Evolutionary conservation across 35 echinoderm and acorn worm species (phyloP), one percentile per base, ranked within the genome.

Genomic region (Holothuria glaberrima): DNA sequence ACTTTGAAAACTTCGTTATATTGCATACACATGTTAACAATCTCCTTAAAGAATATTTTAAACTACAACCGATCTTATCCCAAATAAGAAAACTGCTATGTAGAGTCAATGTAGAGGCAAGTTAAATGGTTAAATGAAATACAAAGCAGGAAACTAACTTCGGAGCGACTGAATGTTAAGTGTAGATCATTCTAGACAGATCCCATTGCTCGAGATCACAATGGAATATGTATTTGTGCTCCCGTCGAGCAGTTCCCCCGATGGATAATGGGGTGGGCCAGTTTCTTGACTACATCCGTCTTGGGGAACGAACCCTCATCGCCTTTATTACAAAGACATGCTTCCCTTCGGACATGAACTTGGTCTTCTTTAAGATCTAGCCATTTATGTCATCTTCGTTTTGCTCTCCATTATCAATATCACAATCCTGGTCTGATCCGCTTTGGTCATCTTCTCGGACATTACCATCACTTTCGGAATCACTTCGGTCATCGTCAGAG

Each of bases 261-360:
- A 71, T 71, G 22, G 68, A 71, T 71, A 71, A 31, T 71, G 68
- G 68, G 27, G 68, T 71, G 68, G 68, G 29, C 29, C 28, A 33
- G 28, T 71, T 71, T 31, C 44, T 71, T 71, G 28, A 71, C 68
- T 16, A 71, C 29, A 16, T 71, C 68, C 14, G n/a, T 29, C 29
- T 71, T 71, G 22, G 68, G 68, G 68, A 66, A 66, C 63, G 63
- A 66, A 66, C 63, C 63, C 63, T 66, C 63, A 66, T 66, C 63
- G 3, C 63, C 63, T 66, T 66, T 16, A 66, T 66, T 66, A 66
- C 63, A 66, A 66, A 66, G 63, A 66, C 63, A 66, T 17, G 63
- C 63, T 66, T 66, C 63, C 63, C 63, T 66, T 66, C 63, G 63
- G 63, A 66, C 20, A 66, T 66, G 63, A 66, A 66, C 63, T 66